Base-by-base conservation (phyloP, 2,113 vertebrate species). In the Ellobius talpinus region DNA sequence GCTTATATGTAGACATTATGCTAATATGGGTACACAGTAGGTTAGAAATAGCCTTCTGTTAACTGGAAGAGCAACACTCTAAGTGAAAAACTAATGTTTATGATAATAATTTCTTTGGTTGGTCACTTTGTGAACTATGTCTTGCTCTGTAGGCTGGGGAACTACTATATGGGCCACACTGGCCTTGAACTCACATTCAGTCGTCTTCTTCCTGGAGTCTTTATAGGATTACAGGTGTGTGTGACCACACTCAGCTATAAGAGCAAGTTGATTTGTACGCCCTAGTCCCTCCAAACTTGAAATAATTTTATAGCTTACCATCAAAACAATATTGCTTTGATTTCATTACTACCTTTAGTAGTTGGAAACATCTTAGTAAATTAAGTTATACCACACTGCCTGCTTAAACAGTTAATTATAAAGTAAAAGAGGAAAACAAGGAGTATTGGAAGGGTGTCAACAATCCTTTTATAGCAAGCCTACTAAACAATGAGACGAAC, bases 361-460 rank as follows among this genome's bases (percentile, higher is more conserved):
- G n/a, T 36, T 73, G 63, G 50, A 77, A 87, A 91, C n/a, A 87
- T 33, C 68, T 89, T 52, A 87, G 33, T 72, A 89, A 94, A 82
- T 3, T 82, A 4, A 88, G 47, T 55, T 82, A 73, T 6, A 74
- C 52, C 50, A 79, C 1, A 72, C n/a, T 89, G 36, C 17, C 45
- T 55, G 39, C 78, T 87, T 61, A 82, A 58, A 58, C 58, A 21
- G 58, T 87, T 61, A 86, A 86, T 39, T 92, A 24, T 42, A 66
- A 50, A 66, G 87, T 14, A 93, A 70, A 92, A 33, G 65, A 86
- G 50, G 50, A 79, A 88, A 93, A 42, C 39, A 65, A 52, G n/a
- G 86, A 74, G 14, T 14, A 29, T 58, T 68, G 7, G 78, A 78
- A 52, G 76, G 55, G 29, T 91, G 93, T 66, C 24, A 52, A 63